Percentiles rank a stretch among this genome's conserved stretches.
These are phyloP conservation scores for Rousettus madagascariensis DNA, from an alignment of 2,797 vertebrate genomes.

Conservation along the genomic window DNA sequence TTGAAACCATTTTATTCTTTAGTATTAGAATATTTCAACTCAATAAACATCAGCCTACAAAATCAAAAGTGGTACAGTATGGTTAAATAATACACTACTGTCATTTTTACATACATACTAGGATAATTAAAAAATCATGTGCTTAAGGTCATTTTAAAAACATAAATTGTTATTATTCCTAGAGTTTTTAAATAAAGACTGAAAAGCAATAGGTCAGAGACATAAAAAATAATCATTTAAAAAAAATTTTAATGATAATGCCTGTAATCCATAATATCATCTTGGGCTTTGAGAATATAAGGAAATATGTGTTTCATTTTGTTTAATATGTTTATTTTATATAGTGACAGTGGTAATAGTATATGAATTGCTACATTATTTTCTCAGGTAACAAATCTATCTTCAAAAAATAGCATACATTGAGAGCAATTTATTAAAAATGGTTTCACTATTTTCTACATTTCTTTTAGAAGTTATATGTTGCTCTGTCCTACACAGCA, in stretches of 20 bases:
- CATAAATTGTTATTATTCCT: background rate
- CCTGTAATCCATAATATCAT: background rate
- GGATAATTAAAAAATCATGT: background rate
- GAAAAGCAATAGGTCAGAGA: background rate
- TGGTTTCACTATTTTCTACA: background rate
- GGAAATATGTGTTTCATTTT: background rate
- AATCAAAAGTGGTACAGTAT: background rate
- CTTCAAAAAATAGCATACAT: background rate
- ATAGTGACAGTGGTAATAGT: background rate
- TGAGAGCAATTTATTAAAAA: constrained; percentile 1
- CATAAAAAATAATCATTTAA: background rate
- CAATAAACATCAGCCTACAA: background rate
- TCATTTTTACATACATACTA: background rate
- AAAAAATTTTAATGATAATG: background rate
- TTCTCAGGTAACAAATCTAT: background rate
- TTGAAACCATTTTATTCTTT: background rate
- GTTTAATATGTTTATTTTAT: background rate
- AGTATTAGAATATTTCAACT: background rate
- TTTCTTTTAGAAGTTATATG: background rate
- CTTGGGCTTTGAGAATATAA: background rate
- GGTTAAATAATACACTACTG: background rate
- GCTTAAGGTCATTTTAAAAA: background rate
- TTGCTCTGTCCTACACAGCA: background rate
- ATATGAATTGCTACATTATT: background rate
- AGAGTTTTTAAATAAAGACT: background rate